Base-by-base conservation (phyloP, 2,797 vertebrate genomes). In the Phrynocephalus forsythii region DNA sequence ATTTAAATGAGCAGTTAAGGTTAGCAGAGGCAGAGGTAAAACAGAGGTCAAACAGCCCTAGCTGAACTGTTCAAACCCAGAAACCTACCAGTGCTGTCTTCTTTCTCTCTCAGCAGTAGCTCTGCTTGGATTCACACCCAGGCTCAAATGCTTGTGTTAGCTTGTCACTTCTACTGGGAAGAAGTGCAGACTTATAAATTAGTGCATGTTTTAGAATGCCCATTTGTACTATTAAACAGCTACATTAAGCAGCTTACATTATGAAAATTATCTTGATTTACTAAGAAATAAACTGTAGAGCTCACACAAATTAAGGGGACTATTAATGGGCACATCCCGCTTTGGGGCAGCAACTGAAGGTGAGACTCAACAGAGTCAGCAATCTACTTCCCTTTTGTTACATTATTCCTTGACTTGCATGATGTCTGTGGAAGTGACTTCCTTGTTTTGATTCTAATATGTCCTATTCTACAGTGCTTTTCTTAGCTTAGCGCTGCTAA, bases 401-500 rank as follows among this genome's bases (percentile, higher is more conserved):
- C 52, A 56, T 13, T 44, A 56, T 56, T 56, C 13, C 13, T 56
- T 56, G 5, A 56, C 13, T 56, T 20, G 16, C 72, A 71, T 28
- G 68, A n/a, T 71, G 26, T 71, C 9, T 71, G n/a, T 71, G 68
- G 68, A n/a, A 71, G 18, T 63, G 60, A 18, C 60, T 63, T 5
- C 16, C 60, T 63, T 56, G 13, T 13, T 56, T 63, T 63, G 60
- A 63, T 15, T 63, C 20, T 15, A 63, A 63, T 15, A 22, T 63
- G 5, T 63, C 68, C 28, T 11, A 2, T 71, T 71, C 22, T n/a
- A 18, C 16, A 73, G 72, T 38, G 72, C 6, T 33, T 33, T 38
- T 30, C 15, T 33, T 33, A 73, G 30, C 71, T 73, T 67, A 75
- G 38, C 80, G 63, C 86, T 94, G 85, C 69, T 88, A 85, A 88